Percentiles rank a stretch among this genome's conserved stretches.
phyloP scores from a whole-genome alignment of 2,113 vertebrate species.

The Megaceryle maxima region DNA sequence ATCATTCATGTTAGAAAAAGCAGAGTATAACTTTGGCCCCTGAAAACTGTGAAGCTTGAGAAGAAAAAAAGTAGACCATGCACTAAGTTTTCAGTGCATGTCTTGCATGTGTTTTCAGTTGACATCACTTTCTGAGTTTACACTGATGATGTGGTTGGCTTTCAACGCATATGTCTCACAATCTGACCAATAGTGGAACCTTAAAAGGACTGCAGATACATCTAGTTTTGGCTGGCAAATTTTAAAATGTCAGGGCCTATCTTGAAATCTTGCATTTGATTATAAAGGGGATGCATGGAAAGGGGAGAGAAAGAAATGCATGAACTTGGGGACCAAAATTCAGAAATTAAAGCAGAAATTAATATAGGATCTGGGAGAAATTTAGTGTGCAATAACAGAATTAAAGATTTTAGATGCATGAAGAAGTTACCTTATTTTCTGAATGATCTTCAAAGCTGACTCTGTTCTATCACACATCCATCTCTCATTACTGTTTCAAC shows the following conservation, averaged over 20 bases:
- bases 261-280: neutral
- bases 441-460: neutral
- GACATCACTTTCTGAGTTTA: neutral
- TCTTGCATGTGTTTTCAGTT: neutral
- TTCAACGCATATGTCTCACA: neutral
- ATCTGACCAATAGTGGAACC: neutral
- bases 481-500: neutral
- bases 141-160: neutral
- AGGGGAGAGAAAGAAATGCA: neutral
- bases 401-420: neutral
- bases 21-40: neutral
- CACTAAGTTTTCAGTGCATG: neutral
- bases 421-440: neutral
- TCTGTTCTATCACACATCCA: neutral
- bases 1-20: neutral
- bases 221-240: neutral
- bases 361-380: neutral
- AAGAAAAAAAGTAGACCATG: neutral
- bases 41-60: neutral
- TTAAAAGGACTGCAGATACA: neutral
- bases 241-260: neutral
- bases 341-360: neutral
- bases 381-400: neutral
- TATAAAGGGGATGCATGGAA: neutral
- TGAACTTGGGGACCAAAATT: neutral